Percentiles rank a stretch among this genome's conserved stretches.
Evolutionary conservation across 2,888 invertebrate species (phyloP).

Genomic region (Dendrolimus houi): DNA sequence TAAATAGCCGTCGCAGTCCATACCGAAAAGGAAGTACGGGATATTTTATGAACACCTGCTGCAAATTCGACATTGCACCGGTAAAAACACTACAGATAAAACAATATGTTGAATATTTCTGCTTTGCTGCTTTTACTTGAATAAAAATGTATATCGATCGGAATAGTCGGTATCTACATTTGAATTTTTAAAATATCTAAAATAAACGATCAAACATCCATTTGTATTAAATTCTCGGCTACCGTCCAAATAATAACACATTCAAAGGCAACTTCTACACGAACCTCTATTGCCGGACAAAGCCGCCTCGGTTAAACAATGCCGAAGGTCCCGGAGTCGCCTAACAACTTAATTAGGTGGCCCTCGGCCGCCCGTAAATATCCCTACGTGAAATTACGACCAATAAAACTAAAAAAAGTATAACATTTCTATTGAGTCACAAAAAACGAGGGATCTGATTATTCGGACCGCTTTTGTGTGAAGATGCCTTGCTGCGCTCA

Average conservation of each 20-base stretch:
- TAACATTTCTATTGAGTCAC: constrained; percentile 73
- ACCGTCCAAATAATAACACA: constrained; percentile 55
- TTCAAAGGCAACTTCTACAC: constrained; percentile 37
- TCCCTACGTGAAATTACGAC: constrained; percentile 72
- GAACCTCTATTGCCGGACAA: constrained; percentile 57
- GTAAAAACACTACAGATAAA: no score
- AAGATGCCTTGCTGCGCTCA: constrained; percentile 60
- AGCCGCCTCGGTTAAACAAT: constrained; percentile 61
- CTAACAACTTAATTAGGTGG: constrained; percentile 75
- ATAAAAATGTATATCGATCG: no score
- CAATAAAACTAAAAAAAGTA: constrained; percentile 73
- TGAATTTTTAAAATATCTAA: neutral
- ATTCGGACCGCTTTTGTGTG: constrained; percentile 64
- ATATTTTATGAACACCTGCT: constrained; percentile 40
- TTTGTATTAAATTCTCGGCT: constrained; percentile 40
- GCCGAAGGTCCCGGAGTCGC: constrained; percentile 51
- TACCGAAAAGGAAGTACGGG: constrained; percentile 33
- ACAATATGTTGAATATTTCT: no score
- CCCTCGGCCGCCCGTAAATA: constrained; percentile 72
- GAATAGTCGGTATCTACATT: no score
- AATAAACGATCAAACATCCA: constrained; percentile 22
- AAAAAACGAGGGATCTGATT: constrained; percentile 68
- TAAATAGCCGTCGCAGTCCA: constrained; percentile 1
- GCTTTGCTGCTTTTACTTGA: no score
- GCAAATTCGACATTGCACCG: neutral